A percentile compares a stretch with the other conserved stretches of the same genome.
These are phyloP conservation scores for Perognathus longimembris DNA, from an alignment of 2,113 vertebrate species.

Conservation along the genomic window DNA sequence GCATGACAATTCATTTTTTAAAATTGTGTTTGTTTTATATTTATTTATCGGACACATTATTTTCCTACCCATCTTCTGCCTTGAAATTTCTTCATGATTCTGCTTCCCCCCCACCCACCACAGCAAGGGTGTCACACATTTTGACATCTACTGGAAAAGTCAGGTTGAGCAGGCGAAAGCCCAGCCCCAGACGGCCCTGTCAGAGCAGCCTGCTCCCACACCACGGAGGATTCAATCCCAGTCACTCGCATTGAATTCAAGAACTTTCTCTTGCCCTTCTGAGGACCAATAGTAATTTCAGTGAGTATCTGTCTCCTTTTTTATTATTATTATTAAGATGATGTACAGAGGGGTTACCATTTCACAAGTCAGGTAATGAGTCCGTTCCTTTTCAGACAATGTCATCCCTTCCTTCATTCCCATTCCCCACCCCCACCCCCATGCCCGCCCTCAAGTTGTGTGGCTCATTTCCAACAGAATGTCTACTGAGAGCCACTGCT, in stretches of 20 bases:
- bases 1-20: neutral
- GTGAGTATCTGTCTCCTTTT: too few relatives aligned
- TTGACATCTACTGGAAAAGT: slow-evolving; percentile 10
- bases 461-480: too few relatives aligned
- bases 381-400: too few relatives aligned
- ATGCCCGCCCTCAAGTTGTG: too few relatives aligned
- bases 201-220: neutral
- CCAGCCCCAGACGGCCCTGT: neutral
- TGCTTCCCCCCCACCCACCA: too few relatives aligned
- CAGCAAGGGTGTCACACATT: neutral
- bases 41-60: neutral
- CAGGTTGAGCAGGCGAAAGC: neutral
- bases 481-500: too few relatives aligned
- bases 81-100: neutral
- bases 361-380: too few relatives aligned
- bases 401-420: too few relatives aligned
- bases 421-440: too few relatives aligned
- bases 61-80: neutral
- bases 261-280: neutral
- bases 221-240: neutral
- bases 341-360: too few relatives aligned
- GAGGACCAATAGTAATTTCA: neutral
- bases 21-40: neutral
- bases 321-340: too few relatives aligned
- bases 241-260: too few relatives aligned